Evolutionary conservation across 2,797 vertebrate genomes (phyloP).

Genomic region (Valencia hispanica): DNA sequence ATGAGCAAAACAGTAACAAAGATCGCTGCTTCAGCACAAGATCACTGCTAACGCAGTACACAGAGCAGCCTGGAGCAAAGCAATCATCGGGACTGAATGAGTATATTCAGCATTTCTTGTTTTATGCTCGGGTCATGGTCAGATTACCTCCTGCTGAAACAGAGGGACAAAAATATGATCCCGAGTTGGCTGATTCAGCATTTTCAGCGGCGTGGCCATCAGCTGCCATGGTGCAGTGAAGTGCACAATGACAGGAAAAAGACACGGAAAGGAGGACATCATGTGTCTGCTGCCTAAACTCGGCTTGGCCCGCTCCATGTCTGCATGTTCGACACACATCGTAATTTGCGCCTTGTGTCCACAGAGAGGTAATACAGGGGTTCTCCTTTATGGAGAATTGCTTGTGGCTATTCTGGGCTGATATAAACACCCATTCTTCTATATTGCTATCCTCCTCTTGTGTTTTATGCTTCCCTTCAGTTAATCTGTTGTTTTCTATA

Average conservation of each 20-base stretch:
- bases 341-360: background rate
- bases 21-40: background rate
- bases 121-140: constrained; percentile 32
- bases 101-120: constrained; percentile 15
- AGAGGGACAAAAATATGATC: constrained; percentile 24
- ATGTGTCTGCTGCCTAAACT: constrained; percentile 29
- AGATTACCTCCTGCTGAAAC: constrained; percentile 30
- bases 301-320: constrained; percentile 24
- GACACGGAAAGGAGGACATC: constrained; percentile 25
- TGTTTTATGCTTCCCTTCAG: no score
- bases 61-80: background rate
- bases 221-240: constrained; percentile 9
- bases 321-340: background rate
- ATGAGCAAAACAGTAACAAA: background rate
- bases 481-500: background rate
- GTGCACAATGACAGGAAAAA: constrained; percentile 18
- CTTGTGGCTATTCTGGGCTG: background rate
- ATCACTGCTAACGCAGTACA: background rate
- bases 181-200: constrained; percentile 33
- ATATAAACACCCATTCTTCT: background rate
- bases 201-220: constrained; percentile 47
- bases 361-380: background rate
- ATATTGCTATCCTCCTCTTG: background rate
- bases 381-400: background rate
- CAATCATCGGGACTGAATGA: background rate